Conservation (phyloP, 2,113 vertebrate genomes). For the Labeo rohita region DNA sequence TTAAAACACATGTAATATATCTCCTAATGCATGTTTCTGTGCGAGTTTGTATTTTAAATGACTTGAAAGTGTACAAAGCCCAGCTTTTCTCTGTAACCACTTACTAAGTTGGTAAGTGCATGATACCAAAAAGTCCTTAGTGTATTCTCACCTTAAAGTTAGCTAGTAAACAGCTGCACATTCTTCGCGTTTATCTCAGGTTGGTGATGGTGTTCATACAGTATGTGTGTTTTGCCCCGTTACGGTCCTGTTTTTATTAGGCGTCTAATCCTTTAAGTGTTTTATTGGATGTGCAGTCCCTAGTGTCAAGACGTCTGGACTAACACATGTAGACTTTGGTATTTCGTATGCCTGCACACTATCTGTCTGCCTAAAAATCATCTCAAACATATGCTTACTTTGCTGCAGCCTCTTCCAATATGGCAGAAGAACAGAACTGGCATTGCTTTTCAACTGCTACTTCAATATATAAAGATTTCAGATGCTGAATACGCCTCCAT, state of each 20-base stretch:
- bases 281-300: constrained; percentile 20
- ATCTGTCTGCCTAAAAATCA: not conserved
- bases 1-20: not conserved
- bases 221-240: not conserved
- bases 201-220: not conserved
- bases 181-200: not conserved
- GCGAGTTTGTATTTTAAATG: not conserved
- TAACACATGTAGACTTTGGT: not conserved
- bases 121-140: not conserved
- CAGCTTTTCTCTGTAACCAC: not conserved
- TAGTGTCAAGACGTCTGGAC: constrained; percentile 4
- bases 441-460: constrained; percentile 1
- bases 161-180: not conserved
- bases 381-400: not conserved
- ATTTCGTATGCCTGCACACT: not conserved
- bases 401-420: constrained; percentile 22
- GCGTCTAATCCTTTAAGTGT: constrained; percentile 35
- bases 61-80: not conserved
- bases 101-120: not conserved
- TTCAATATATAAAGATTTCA: not conserved
- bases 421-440: not conserved
- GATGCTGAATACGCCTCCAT: not conserved
- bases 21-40: not conserved
- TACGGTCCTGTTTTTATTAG: not conserved
- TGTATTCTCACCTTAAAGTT: not conserved